These are phyloP conservation scores for Macroteleia sp. DNA, from an alignment of 2,888 invertebrate genomes.

Conservation along the genomic window DNA sequence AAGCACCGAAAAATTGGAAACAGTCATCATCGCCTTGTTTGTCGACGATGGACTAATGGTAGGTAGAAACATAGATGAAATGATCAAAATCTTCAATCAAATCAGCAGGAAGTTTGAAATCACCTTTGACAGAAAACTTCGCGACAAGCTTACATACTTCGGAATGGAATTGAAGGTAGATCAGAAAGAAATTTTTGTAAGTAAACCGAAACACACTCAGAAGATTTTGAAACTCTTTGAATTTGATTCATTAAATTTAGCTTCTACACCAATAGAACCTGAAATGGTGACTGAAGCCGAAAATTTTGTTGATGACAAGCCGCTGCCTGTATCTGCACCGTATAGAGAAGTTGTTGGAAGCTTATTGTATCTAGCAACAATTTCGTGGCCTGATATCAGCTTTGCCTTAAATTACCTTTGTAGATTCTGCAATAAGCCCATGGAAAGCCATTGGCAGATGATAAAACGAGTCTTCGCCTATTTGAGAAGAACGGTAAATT, in stretches of 20 bases:
- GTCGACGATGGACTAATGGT: no score
- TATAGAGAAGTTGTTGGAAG: slow-evolving; percentile 63
- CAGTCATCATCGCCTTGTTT: no score
- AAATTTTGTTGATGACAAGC: slow-evolving; percentile 61
- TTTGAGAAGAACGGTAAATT: slow-evolving; percentile 53
- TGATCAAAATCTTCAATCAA: no score
- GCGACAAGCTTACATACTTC: slow-evolving; percentile 60
- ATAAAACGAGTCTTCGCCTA: slow-evolving; percentile 62
- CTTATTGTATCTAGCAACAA: slow-evolving; percentile 61
- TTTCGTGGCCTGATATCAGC: slow-evolving; percentile 70
- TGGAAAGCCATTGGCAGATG: slow-evolving; percentile 64
- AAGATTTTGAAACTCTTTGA: slow-evolving; percentile 34
- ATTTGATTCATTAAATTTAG: slow-evolving; percentile 30
- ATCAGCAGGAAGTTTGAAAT: background rate
- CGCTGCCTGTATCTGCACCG: slow-evolving; percentile 27
- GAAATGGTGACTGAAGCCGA: slow-evolving; percentile 67
- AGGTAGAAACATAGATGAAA: no score
- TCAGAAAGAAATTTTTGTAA: slow-evolving; percentile 69
- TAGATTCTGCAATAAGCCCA: slow-evolving; percentile 63
- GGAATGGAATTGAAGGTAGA: slow-evolving; percentile 68
- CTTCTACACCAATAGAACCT: slow-evolving; percentile 67
- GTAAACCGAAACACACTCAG: slow-evolving; percentile 66
- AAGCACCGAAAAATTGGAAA: no score
- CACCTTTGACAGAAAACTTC: background rate
- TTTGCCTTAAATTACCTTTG: slow-evolving; percentile 42